Evolutionary conservation across 2,113 vertebrate genomes (phyloP).

Genomic region (rat (Rattus norvegicus)): DNA sequence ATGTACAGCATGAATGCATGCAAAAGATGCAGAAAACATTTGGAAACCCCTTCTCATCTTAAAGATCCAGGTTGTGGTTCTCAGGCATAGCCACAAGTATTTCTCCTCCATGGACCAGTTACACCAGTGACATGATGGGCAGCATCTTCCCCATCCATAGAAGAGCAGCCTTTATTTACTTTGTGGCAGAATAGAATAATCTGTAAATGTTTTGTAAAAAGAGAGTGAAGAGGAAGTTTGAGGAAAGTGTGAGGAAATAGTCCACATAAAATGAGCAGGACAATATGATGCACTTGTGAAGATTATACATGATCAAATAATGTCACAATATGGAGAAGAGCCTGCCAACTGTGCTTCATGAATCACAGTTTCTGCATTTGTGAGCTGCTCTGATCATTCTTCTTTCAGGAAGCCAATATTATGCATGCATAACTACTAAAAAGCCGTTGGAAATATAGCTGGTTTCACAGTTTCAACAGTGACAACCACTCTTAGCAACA

Average conservation of each 20-base stretch:
- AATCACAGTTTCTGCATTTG: not conserved
- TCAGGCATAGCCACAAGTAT: conserved; percentile 86
- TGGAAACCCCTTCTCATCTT: conserved; percentile 94
- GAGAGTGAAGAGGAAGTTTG: conserved; percentile 97
- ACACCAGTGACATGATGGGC: conserved; percentile 89
- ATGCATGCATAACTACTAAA: too few relatives aligned
- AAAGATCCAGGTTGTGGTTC: conserved; percentile 94
- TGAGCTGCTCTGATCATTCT: not conserved
- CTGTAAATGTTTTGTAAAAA: conserved; percentile 96
- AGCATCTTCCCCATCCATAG: conserved; percentile 92
- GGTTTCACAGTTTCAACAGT: not conserved
- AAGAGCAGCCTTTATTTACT: conserved; percentile 97
- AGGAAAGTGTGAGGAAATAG: conserved; percentile 97
- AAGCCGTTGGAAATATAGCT: not conserved
- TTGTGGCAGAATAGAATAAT: conserved; percentile 94
- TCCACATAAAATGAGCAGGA: conserved; percentile 83
- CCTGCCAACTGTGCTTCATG: not conserved
- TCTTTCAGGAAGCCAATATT: not conserved
- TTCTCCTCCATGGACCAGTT: not conserved
- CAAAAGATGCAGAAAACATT: conserved; percentile 95
- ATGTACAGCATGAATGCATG: conserved; percentile 94
- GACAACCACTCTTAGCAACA: not conserved
- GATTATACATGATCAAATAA: not conserved
- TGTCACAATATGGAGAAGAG: not conserved
- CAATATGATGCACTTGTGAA: not conserved